Evolutionary conservation across 2,797 vertebrate species (phyloP), one percentile per base, ranked within the genome.

Genomic region (Adelosebastes latens): DNA sequence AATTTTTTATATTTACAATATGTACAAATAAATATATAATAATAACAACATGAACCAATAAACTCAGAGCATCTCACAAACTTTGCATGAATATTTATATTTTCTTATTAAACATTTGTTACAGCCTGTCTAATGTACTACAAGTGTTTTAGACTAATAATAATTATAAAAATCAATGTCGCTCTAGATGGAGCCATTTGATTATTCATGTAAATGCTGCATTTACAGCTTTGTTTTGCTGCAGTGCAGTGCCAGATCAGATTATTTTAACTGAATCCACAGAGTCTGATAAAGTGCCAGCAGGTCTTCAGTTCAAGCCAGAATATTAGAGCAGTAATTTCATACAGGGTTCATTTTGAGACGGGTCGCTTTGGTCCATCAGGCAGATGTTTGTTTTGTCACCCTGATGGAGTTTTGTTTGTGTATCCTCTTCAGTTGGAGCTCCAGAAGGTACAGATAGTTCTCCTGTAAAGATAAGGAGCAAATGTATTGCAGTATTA

Each of bases 11-110:
- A 39, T 39, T 81, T 83, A 93, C 82, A 87, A 53, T 76, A 92
- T 92, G 70, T 93, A 93, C 87, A 96, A 92, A 95, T 94, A 95
- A 93, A 93, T 94, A 94, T 77, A 86, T 25, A 72, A 62, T 6
- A 83, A 69, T 46, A 70, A 75, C 32, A 89, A n/a, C n/a, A n/a
- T 82, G 31, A 85, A 78, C 64, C 69, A 93, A 92, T 82, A 82
- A 95, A 92, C n/a, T 80, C 82, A 88, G 81, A 89, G 79, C 70
- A 24, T 75, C 60, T 89, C 77, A 79, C 58, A 83, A 79, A 90
- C 25, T 82, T 89, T 84, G 72, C 34, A 75, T 84, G 70, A 72
- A 72, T 82, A 80, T 80, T 80, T 94, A 74, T 95, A 94, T 93
- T 93, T 92, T 62, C 68, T 89, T 74, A 55, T 86, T 56, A 85